Evolutionary conservation across 23 tunicate genomes (phyloP).

Genomic region (Botrylloides violaceus): DNA sequence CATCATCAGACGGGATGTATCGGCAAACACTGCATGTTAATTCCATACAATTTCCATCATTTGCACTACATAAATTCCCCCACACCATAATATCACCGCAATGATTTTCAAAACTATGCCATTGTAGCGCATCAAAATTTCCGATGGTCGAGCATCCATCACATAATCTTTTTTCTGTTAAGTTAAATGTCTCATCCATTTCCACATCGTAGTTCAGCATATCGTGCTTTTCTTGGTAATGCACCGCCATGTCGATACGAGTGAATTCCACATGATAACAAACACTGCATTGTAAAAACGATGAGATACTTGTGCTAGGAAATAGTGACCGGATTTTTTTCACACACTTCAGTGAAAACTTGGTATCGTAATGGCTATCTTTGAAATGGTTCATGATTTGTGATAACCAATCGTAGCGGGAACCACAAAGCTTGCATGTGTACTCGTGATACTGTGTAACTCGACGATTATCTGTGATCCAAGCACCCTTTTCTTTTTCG

Average conservation of each 20-base stretch:
- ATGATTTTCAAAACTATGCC: slow-evolving; percentile 7
- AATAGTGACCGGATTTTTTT: not conserved
- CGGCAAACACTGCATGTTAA: not conserved
- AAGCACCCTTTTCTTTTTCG: not conserved
- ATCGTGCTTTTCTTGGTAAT: slow-evolving; percentile 4
- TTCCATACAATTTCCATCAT: not conserved
- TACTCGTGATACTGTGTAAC: not conserved
- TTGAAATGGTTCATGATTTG: not conserved
- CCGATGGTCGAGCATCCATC: not conserved
- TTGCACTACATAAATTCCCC: not conserved
- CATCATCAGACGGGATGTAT: not conserved
- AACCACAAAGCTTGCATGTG: slow-evolving; percentile 3
- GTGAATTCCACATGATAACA: not conserved
- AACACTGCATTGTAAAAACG: not conserved
- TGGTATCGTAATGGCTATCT: not conserved
- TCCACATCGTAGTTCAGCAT: not conserved
- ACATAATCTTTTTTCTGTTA: not conserved
- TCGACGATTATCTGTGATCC: not conserved
- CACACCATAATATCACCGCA: not conserved
- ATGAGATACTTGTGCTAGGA: not conserved
- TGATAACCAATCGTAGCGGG: not conserved
- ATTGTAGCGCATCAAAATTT: slow-evolving; percentile 3
- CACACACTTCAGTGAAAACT: not conserved
- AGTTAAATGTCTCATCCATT: not conserved
- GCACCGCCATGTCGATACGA: not conserved